Evolutionary conservation across 2,113 vertebrate genomes (phyloP).

Genomic region (Paratilapia polleni): DNA sequence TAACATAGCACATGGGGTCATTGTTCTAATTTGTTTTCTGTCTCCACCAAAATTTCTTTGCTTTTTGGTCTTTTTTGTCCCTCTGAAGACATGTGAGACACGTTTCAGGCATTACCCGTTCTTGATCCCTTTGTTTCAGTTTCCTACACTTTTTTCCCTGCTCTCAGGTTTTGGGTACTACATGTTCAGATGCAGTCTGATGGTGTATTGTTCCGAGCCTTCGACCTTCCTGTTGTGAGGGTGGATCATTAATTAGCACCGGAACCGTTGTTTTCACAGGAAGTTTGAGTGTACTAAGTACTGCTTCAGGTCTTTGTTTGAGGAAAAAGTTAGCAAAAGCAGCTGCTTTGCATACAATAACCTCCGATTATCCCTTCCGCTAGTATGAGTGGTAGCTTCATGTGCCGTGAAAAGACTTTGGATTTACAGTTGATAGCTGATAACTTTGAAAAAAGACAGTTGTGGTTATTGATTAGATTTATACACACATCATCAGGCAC

Average conservation of each 20-base stretch:
- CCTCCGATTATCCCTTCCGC: conserved; percentile 15
- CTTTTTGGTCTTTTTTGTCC: background rate
- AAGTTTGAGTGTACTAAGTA: conserved; percentile 62
- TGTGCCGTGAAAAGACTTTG: background rate
- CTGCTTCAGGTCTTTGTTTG: conserved; percentile 55
- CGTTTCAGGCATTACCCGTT: background rate
- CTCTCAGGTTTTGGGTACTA: conserved; percentile 1
- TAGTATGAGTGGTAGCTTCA: background rate
- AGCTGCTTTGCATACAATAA: conserved; percentile 64
- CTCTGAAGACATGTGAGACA: conserved; percentile 13
- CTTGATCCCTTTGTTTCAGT: conserved; percentile 51
- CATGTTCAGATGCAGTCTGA: conserved; percentile 49
- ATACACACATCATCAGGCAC: background rate
- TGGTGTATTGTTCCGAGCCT: conserved; percentile 70
- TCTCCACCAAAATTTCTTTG: background rate
- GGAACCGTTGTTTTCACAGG: conserved; percentile 68
- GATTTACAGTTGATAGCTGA: background rate
- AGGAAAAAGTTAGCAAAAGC: conserved; percentile 34
- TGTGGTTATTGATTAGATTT: background rate
- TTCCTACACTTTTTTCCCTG: conserved; percentile 45
- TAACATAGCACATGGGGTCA: background rate
- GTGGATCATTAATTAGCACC: conserved; percentile 67
- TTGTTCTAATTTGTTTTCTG: background rate
- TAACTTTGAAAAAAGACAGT: background rate
- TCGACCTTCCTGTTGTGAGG: conserved; percentile 78